Conservation (phyloP, 1,140 invertebrate species). For the Drosophila tani region DNA sequence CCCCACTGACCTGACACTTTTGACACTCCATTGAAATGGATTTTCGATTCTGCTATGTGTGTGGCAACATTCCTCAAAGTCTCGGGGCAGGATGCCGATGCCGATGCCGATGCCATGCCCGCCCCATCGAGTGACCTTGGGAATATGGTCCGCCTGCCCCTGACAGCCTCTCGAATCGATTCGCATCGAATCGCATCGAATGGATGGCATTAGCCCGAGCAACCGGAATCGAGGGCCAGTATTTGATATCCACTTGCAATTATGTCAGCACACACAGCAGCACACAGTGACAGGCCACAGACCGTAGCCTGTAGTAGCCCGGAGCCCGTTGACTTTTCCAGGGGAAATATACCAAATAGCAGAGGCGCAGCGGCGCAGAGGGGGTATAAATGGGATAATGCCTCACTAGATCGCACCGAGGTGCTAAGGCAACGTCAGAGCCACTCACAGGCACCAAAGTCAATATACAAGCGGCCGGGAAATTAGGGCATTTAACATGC, state of each 20-base stretch:
- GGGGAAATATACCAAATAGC: background rate
- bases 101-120: no score
- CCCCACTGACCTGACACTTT: constrained; percentile 45
- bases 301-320: background rate
- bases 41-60: constrained; percentile 9
- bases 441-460: constrained; percentile 16
- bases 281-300: constrained; percentile 19
- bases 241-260: constrained; percentile 48
- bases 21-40: constrained; percentile 47
- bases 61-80: background rate
- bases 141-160: constrained; percentile 15
- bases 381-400: background rate
- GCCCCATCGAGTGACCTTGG: constrained; percentile 12
- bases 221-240: constrained; percentile 28
- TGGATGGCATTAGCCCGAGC: constrained; percentile 24
- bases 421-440: constrained; percentile 52
- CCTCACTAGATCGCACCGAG: constrained; percentile 49
- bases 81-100: background rate
- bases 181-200: background rate
- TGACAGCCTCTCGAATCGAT: constrained; percentile 41
- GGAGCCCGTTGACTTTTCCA: constrained; percentile 13
- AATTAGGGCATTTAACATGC: constrained; percentile 79
- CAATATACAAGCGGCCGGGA: constrained; percentile 41
- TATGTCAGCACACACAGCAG: constrained; percentile 36
- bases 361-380: background rate